phyloP scores from a whole-genome alignment of 2,113 vertebrate species.

The Saccopteryx leptura region DNA sequence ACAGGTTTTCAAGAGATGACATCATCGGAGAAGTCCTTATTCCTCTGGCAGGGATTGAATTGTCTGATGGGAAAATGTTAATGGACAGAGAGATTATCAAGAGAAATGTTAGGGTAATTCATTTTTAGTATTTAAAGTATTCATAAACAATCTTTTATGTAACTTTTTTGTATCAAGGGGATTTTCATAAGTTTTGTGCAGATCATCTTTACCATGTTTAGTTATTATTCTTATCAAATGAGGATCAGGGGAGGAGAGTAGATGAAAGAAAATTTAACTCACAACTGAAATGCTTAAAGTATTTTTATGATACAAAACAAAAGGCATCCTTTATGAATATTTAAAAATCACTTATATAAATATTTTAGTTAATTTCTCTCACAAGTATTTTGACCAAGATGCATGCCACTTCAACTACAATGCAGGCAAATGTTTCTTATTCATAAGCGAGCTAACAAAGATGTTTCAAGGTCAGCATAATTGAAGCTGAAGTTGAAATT shows the following conservation, averaged over 20 bases:
- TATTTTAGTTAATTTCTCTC: background rate
- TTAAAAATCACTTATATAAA: constrained; percentile 36
- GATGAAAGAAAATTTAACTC: background rate
- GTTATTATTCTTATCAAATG: constrained; percentile 53
- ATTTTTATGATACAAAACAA: constrained; percentile 25
- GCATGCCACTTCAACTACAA: background rate
- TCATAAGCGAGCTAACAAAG: constrained; percentile 33
- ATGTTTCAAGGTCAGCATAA: constrained; percentile 24
- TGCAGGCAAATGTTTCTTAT: background rate
- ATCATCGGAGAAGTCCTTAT: constrained; percentile 98
- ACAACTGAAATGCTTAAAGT: background rate
- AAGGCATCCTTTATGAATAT: background rate
- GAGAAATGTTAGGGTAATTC: constrained; percentile 96
- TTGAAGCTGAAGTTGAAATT: constrained; percentile 65
- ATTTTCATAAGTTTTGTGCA: constrained; percentile 37
- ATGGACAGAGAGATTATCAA: constrained; percentile 99
- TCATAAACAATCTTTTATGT: constrained; percentile 29
- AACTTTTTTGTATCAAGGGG: background rate
- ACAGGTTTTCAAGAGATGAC: constrained; percentile 98
- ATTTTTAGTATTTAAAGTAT: constrained; percentile 74
- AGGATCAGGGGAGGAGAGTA: background rate
- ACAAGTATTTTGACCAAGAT: background rate
- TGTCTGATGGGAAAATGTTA: constrained; percentile 94
- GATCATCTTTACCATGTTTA: constrained; percentile 22
- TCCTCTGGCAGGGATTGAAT: constrained; percentile 94